These are phyloP conservation scores for Drosophila koepferae DNA, from an alignment of 2,888 invertebrate genomes.

Conservation along the genomic window DNA sequence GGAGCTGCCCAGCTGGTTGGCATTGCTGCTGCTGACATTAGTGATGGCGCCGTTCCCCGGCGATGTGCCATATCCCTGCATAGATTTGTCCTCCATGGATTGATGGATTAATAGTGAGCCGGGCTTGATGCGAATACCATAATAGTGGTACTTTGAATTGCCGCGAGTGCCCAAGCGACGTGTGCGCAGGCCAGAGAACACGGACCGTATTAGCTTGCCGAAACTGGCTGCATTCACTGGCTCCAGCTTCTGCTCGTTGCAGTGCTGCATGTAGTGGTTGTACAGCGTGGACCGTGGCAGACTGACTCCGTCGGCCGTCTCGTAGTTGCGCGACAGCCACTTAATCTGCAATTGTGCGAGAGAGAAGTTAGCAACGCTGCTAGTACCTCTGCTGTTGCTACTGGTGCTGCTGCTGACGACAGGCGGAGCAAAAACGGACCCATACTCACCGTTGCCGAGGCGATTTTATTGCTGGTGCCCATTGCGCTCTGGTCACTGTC, in stretches of 20 bases:
- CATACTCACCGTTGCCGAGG: slow-evolving; percentile 94
- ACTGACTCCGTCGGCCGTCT: slow-evolving; percentile 97
- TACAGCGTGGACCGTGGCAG: slow-evolving; percentile 97
- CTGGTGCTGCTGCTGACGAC: slow-evolving; percentile 1
- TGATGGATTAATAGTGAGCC: slow-evolving; percentile 89
- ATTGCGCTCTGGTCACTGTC: slow-evolving; percentile 80
- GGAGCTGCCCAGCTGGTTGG: slow-evolving; percentile 45
- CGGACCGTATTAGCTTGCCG: slow-evolving; percentile 99
- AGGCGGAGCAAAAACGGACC: slow-evolving; percentile 28
- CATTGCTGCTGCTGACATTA: slow-evolving; percentile 50
- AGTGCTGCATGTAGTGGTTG: slow-evolving; percentile 98
- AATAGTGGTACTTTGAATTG: slow-evolving; percentile 99
- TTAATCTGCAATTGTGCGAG: slow-evolving; percentile 88
- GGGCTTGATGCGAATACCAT: slow-evolving; percentile 98
- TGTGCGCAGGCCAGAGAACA: slow-evolving; percentile 98
- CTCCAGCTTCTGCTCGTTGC: slow-evolving; percentile 95
- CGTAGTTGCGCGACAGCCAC: slow-evolving; percentile 99
- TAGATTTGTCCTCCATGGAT: slow-evolving; percentile 86
- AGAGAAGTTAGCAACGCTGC: slow-evolving; percentile 52
- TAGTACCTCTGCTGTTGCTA: slow-evolving; percentile 3
- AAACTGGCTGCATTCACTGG: slow-evolving; percentile 99
- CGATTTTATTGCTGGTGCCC: slow-evolving; percentile 88
- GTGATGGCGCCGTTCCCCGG: slow-evolving; percentile 42
- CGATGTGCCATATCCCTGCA: slow-evolving; percentile 55
- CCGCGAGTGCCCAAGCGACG: slow-evolving; percentile 97